These are phyloP conservation scores for Dichetophora obliterata DNA, from an alignment of 2,888 invertebrate species.

Conservation along the genomic window DNA sequence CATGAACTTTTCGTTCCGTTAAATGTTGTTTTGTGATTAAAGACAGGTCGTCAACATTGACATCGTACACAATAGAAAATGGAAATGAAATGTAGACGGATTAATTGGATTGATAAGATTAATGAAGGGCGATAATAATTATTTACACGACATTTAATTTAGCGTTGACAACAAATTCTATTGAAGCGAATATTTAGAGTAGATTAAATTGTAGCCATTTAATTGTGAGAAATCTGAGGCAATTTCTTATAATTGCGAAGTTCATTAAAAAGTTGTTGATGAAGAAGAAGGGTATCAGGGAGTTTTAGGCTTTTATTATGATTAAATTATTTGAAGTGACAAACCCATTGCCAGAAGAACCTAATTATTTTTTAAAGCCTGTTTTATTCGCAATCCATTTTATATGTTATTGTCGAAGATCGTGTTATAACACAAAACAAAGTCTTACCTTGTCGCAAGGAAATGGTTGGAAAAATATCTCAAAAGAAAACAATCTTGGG, in stretches of 20 bases:
- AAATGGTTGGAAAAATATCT: no score
- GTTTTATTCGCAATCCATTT: no score
- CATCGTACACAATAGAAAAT: not conserved
- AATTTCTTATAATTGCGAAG: not conserved
- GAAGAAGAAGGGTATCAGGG: no score
- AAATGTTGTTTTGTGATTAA: constrained; percentile 10
- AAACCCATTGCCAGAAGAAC: no score
- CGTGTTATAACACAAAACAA: no score
- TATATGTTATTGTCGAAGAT: no score
- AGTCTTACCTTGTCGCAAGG: no score
- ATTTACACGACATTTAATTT: constrained; percentile 57
- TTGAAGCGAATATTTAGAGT: not conserved
- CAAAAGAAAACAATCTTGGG: no score
- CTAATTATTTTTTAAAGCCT: no score
- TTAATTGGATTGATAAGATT: constrained; percentile 68
- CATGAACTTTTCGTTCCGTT: constrained; percentile 17
- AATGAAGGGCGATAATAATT: constrained; percentile 60
- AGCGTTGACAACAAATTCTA: constrained; percentile 20
- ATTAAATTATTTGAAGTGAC: no score
- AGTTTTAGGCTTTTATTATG: no score
- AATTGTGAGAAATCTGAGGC: not conserved
- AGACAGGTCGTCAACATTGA: constrained; percentile 8
- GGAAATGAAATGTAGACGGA: constrained; percentile 48
- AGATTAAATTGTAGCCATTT: not conserved
- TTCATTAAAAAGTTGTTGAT: no score